These are phyloP conservation scores for Tetranychus cinnabarinus DNA, from an alignment of 1,140 invertebrate species.

Conservation along the genomic window DNA sequence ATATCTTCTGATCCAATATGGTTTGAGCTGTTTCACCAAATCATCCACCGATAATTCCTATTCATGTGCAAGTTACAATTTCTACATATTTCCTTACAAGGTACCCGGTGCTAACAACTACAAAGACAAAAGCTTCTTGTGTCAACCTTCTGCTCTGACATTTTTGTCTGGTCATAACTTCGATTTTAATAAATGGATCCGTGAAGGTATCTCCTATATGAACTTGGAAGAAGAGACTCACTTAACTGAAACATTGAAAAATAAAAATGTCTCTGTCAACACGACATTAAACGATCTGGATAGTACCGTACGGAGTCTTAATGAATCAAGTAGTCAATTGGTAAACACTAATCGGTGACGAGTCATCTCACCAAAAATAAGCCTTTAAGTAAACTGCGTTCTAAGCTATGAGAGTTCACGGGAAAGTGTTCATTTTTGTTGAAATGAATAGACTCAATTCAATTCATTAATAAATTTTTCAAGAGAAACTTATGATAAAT, in stretches of 20 bases:
- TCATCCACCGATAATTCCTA: conserved; percentile 19
- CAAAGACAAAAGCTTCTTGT: neutral
- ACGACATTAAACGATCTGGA: neutral
- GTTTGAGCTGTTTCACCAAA: conserved; percentile 27
- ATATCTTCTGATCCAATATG: conserved; percentile 53
- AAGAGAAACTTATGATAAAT: no score
- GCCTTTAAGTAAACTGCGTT: no score
- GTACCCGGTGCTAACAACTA: neutral
- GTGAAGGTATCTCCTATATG: conserved; percentile 52
- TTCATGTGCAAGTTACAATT: conserved; percentile 41
- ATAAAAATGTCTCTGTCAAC: conserved; percentile 17
- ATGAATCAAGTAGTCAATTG: neutral
- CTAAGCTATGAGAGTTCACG: no score
- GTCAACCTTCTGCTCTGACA: conserved; percentile 39
- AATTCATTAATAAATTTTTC: no score
- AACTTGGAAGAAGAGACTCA: conserved; percentile 36
- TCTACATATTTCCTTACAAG: conserved; percentile 45
- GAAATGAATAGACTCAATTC: no score
- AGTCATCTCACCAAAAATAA: no score
- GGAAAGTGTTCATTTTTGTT: no score
- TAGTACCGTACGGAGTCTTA: no score
- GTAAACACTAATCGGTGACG: neutral
- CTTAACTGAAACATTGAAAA: conserved; percentile 33
- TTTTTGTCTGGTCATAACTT: conserved; percentile 53
- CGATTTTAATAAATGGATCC: conserved; percentile 69